These are phyloP conservation scores for Catharus minimus DNA, from an alignment of 2,113 vertebrate species.

Conservation along the genomic window DNA sequence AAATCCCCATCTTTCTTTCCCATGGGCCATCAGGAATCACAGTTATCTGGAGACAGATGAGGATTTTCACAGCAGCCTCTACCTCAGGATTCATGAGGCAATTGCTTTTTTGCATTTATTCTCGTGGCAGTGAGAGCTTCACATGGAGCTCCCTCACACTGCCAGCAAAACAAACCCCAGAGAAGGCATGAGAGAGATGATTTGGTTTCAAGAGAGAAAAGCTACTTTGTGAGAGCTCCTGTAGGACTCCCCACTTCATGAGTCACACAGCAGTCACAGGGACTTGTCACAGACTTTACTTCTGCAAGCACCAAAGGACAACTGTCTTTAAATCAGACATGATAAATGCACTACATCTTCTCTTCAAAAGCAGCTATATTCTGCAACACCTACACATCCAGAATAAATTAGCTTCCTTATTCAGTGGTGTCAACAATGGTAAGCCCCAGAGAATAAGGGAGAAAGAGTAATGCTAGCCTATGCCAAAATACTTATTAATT, in stretches of 20 bases:
- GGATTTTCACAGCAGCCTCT: not conserved
- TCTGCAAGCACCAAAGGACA: slow-evolving; percentile 45
- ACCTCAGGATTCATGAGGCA: not conserved
- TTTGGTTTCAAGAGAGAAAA: slow-evolving; percentile 22
- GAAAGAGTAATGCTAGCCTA: slow-evolving; percentile 31
- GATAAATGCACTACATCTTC: slow-evolving; percentile 51
- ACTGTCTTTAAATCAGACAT: slow-evolving; percentile 62
- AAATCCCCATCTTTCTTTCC: not conserved
- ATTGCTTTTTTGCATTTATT: not conserved
- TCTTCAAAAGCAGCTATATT: slow-evolving; percentile 47
- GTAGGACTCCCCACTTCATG: slow-evolving; percentile 49
- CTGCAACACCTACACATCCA: slow-evolving; percentile 62
- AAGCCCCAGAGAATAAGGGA: slow-evolving; percentile 47
- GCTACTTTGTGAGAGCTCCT: slow-evolving; percentile 38
- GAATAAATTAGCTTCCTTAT: slow-evolving; percentile 70
- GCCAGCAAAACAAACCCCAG: slow-evolving; percentile 5
- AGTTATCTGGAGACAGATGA: not conserved
- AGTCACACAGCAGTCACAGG: slow-evolving; percentile 44
- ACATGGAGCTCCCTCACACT: not conserved
- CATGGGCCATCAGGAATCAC: not conserved
- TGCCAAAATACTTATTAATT: slow-evolving; percentile 36
- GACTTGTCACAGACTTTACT: slow-evolving; percentile 46
- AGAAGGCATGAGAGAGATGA: slow-evolving; percentile 22
- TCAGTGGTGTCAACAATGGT: slow-evolving; percentile 44
- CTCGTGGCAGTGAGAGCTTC: not conserved